These are phyloP conservation scores for Dryomyza anilis DNA, from an alignment of 2,888 invertebrate species.

Conservation along the genomic window DNA sequence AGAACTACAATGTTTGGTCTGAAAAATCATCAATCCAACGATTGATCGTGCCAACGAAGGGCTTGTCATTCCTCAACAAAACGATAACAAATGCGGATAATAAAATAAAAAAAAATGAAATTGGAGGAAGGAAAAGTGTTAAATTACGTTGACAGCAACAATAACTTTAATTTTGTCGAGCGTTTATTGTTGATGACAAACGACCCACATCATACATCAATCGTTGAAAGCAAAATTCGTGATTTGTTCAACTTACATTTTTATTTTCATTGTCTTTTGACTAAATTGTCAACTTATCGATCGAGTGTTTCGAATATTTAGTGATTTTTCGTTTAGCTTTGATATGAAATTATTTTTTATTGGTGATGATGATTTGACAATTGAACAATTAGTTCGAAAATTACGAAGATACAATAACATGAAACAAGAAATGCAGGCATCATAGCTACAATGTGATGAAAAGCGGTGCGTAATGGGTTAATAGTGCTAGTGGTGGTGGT, in stretches of 20 bases:
- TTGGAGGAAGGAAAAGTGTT: conserved; percentile 3
- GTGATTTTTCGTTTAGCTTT: too few relatives aligned
- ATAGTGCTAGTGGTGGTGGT: too few relatives aligned
- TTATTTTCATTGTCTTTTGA: not conserved
- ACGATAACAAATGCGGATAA: conserved; percentile 3
- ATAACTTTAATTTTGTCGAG: not conserved
- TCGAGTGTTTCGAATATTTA: not conserved
- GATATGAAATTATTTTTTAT: too few relatives aligned
- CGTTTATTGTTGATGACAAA: conserved; percentile 3
- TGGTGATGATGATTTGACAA: too few relatives aligned
- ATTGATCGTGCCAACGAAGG: not conserved
- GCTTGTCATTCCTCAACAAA: conserved; percentile 7
- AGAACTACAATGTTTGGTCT: not conserved
- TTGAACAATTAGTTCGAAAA: too few relatives aligned
- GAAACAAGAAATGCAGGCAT: too few relatives aligned
- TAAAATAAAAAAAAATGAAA: conserved; percentile 1
- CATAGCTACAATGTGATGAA: too few relatives aligned
- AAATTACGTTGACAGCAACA: conserved; percentile 13
- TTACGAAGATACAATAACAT: too few relatives aligned
- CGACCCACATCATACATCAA: conserved; percentile 19
- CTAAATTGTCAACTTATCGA: not conserved
- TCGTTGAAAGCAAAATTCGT: conserved; percentile 9
- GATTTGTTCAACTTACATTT: conserved; percentile 1
- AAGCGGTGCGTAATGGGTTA: too few relatives aligned
- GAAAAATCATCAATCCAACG: not conserved